Evolutionary conservation across 2,113 vertebrate genomes (phyloP), one percentile per base, ranked within the genome.

Genomic region (Sphyrna mokarran): DNA sequence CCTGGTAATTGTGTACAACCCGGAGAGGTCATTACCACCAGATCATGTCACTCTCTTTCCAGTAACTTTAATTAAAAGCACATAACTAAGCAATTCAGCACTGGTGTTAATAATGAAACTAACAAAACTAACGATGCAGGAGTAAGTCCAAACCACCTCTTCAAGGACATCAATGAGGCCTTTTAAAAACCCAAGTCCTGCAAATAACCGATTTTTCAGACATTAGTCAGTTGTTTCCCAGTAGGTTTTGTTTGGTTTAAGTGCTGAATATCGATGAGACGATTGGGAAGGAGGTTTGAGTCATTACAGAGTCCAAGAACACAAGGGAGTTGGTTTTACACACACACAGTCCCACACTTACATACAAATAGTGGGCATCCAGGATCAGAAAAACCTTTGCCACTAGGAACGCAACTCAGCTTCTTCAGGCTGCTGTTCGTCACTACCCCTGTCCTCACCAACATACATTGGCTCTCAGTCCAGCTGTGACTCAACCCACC

Each of bases 41-140:
- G 94, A 95, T 95, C 94, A 95, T 95, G 94, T 95, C 94, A 72
- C 23, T 69, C 94, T 95, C 94, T 69, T 95, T 72, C 70, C 94
- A 29, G 94, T 43, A 95, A 43, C 94, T 95, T 95, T 95, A 95
- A 95, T 95, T 95, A 95, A 95, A 95, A 95, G 70, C 94, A 48
- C 66, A 70, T 72, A 48, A 95, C 68, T 69, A 29, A 95, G 68
- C 66, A 95, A 95, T 54, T 72, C 40, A 48, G 94, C 69, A 93
- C 61, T 93, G 58, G 16, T 16, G n/a, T 93, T 68, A 93, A 66
- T 93, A 93, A 93, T 93, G 61, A 93, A 93, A 66, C 61, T 66
- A 93, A 93, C 61, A n/a, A 93, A 76, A 43, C 40, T 54, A 48
- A 48, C 40, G 22, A 72, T 7, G 40, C 93, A 95, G 94, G 22